phyloP scores from a whole-genome alignment of 1,140 invertebrate species.

The Polypedilum vanderplanki region DNA sequence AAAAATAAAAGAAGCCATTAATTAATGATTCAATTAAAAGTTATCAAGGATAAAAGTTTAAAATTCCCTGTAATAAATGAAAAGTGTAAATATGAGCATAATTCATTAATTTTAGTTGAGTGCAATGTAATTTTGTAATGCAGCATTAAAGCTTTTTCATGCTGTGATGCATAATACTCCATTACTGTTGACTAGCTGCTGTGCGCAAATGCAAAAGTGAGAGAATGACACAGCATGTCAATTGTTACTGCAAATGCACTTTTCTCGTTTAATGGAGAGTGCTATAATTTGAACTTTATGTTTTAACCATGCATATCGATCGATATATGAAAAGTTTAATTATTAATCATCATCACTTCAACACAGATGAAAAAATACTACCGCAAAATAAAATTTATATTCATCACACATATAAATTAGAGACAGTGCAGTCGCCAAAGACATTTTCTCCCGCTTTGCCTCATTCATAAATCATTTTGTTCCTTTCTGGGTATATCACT shows the following conservation, averaged over 20 bases:
- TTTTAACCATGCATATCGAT: not conserved
- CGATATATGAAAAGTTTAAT: no score
- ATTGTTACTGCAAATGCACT: conserved; percentile 5
- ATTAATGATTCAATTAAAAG: not conserved
- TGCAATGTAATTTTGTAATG: not conserved
- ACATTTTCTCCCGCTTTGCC: not conserved
- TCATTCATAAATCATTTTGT: no score
- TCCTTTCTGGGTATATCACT: no score
- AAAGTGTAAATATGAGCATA: not conserved
- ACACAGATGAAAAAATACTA: no score
- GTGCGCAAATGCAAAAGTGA: not conserved
- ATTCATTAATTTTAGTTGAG: not conserved
- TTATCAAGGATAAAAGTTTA: not conserved
- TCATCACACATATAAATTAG: not conserved
- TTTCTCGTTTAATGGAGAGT: not conserved
- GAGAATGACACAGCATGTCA: conserved; percentile 10
- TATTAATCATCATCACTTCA: no score
- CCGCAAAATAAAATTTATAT: not conserved
- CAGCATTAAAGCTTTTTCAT: not conserved
- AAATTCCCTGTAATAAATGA: not conserved
- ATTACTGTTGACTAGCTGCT: not conserved
- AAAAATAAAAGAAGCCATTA: not conserved
- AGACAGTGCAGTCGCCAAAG: not conserved
- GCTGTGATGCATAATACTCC: not conserved
- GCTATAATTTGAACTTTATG: not conserved